These are phyloP conservation scores for Coremacera marginata DNA, from an alignment of 2,888 invertebrate species.

Conservation along the genomic window DNA sequence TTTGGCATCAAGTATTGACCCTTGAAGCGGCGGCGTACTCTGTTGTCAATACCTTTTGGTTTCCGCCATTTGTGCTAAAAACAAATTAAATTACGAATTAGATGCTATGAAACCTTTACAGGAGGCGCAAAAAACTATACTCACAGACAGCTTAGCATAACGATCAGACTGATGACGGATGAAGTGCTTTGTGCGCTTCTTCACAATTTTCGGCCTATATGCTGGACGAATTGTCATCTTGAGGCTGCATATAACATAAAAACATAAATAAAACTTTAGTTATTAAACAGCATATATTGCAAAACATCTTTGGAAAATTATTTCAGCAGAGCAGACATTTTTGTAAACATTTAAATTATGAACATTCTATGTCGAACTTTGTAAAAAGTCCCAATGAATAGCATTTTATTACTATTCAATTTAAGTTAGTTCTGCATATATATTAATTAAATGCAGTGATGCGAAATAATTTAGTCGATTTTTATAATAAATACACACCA, in stretches of 20 bases:
- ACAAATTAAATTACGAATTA: conserved; percentile 23
- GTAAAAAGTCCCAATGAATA: background rate
- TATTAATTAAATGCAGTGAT: conserved; percentile 50
- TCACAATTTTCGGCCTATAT: conserved; percentile 90
- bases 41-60: conserved; percentile 99
- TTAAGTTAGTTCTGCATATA: background rate
- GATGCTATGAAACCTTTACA: background rate
- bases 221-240: conserved; percentile 92
- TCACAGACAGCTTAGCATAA: conserved; percentile 93
- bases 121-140: conserved; percentile 49
- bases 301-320: background rate
- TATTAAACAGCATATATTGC: background rate
- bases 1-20: conserved; percentile 99
- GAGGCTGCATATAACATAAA: conserved; percentile 62
- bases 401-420: background rate
- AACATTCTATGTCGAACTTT: background rate
- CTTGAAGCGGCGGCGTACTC: conserved; percentile 98
- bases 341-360: too few relatives aligned
- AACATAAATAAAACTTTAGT: conserved; percentile 12
- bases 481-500: conserved; percentile 58
- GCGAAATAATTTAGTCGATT: conserved; percentile 58
- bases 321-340: background rate
- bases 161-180: conserved; percentile 98
- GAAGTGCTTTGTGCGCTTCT: conserved; percentile 98
- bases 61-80: conserved; percentile 96